Conservation (phyloP, 2,113 vertebrate genomes). For the Corythoichthys intestinalis region DNA sequence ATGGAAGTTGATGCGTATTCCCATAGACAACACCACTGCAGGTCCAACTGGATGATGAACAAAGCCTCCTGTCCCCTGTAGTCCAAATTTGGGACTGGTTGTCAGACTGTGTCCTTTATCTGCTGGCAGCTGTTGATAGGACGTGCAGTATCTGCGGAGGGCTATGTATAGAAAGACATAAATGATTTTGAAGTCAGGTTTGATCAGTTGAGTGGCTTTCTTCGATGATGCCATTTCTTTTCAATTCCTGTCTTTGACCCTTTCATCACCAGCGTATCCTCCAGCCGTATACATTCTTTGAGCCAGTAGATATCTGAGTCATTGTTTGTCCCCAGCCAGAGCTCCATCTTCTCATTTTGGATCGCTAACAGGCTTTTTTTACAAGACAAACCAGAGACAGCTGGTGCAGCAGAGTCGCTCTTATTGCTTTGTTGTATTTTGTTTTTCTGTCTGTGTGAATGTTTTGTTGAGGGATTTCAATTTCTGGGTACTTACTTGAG, state of each 20-base stretch:
- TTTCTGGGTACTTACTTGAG: background rate
- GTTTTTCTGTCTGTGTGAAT: background rate
- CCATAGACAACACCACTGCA: too few species aligned
- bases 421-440: background rate
- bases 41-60: too few species aligned
- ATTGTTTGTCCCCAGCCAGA: constrained; percentile 17
- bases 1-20: too few species aligned
- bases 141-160: too few species aligned
- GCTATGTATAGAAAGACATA: too few species aligned
- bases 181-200: background rate
- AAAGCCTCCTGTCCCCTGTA: too few species aligned
- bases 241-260: constrained; percentile 13
- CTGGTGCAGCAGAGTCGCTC: constrained; percentile 14
- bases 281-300: constrained; percentile 10
- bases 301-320: constrained; percentile 36
- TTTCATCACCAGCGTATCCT: constrained; percentile 1
- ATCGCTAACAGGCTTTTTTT: constrained; percentile 8
- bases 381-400: constrained; percentile 12
- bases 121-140: too few species aligned
- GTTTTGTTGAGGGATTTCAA: background rate
- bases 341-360: constrained; percentile 36
- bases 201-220: background rate
- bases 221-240: background rate
- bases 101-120: too few species aligned
- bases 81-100: too few species aligned